phyloP scores from a whole-genome alignment of 1,140 invertebrate genomes.

The Holotrichia oblita region DNA sequence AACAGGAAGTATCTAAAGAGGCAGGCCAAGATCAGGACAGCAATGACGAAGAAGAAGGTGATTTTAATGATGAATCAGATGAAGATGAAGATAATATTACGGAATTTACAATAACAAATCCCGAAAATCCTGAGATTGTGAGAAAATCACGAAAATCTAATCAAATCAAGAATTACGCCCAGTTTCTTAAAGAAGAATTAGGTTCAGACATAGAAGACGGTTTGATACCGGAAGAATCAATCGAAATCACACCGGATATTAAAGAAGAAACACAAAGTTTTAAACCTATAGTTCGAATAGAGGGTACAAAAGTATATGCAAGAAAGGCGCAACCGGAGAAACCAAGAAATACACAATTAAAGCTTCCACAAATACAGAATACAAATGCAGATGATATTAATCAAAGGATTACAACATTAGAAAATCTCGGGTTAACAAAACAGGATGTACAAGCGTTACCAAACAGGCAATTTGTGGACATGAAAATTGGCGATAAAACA shows the following conservation, averaged over 20 bases:
- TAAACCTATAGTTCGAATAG: constrained; percentile 56
- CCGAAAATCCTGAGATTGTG: constrained; percentile 49
- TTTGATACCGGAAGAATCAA: constrained; percentile 54
- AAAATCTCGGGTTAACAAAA: constrained; percentile 45
- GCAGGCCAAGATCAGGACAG: constrained; percentile 45
- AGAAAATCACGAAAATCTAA: constrained; percentile 44
- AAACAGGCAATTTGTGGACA: constrained; percentile 59
- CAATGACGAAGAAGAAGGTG: constrained; percentile 43
- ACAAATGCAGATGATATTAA: constrained; percentile 49
- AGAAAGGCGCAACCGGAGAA: constrained; percentile 49
- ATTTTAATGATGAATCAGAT: constrained; percentile 39
- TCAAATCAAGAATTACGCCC: constrained; percentile 50
- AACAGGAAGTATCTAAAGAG: constrained; percentile 48
- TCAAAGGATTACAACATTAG: constrained; percentile 46
- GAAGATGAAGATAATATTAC: constrained; percentile 43
- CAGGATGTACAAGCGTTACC: constrained; percentile 51
- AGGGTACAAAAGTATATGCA: constrained; percentile 58
- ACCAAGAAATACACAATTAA: constrained; percentile 40
- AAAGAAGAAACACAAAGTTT: constrained; percentile 47
- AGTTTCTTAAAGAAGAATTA: constrained; percentile 52
- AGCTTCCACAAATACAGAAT: constrained; percentile 36
- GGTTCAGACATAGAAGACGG: constrained; percentile 54
- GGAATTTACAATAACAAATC: constrained; percentile 50
- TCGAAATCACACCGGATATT: constrained; percentile 4
- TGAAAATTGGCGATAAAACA: constrained; percentile 68